phyloP scores from a whole-genome alignment of 2,113 vertebrate species.

The Dromiciops gliroides region DNA sequence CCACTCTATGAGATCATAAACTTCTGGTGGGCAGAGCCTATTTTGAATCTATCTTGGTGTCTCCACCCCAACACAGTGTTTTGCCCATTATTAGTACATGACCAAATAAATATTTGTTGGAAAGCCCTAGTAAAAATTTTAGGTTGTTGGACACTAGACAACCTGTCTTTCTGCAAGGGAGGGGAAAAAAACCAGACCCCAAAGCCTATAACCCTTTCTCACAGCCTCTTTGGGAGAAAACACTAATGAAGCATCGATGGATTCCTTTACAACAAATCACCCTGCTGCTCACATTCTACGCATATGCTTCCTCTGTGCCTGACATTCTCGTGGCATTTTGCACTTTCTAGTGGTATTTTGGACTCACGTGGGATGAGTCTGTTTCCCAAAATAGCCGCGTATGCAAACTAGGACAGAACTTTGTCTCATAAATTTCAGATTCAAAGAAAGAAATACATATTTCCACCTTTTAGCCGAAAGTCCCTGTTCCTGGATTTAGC shows the following conservation, averaged over 20 bases:
- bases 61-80: not conserved
- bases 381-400: conserved; percentile 1
- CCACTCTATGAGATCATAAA: not conserved
- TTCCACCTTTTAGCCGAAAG: not conserved
- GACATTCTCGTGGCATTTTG: not conserved
- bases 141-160: not conserved
- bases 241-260: not conserved
- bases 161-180: not conserved
- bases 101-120: not conserved
- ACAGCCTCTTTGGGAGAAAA: not conserved
- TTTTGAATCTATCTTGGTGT: not conserved
- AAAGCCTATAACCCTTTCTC: not conserved
- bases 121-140: not conserved
- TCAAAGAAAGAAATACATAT: not conserved
- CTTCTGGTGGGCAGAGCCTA: not conserved
- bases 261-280: not conserved
- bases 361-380: not conserved
- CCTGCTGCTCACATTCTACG: not conserved
- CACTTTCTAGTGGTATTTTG: not conserved
- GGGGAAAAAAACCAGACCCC: too few species aligned
- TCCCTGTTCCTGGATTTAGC: not conserved
- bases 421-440: not conserved
- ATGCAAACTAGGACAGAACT: not conserved
- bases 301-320: not conserved
- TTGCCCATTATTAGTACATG: not conserved